Base-by-base conservation (phyloP, 2,797 vertebrate species). In the Mormyrops boulengeri region DNA sequence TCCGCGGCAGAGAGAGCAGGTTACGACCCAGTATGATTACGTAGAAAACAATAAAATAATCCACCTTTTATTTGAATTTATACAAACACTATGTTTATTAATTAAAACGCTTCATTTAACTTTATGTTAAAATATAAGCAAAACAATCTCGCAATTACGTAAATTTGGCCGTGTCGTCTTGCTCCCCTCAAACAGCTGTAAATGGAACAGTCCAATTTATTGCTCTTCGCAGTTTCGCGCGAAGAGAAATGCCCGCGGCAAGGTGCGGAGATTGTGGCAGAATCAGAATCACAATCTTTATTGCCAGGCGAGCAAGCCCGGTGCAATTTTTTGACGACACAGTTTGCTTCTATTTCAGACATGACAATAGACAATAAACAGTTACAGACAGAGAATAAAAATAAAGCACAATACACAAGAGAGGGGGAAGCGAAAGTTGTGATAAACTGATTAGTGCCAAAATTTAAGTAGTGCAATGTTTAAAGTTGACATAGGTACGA, bases 201-300 rank as follows among this genome's bases (percentile, higher is more conserved):
- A 93, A 92, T 96, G 95, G 95, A 92, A 22, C 91, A 88, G 90
- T 93, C 95, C 92, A 52, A 62, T 47, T 19, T 52, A 26, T 3
- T 9, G 12, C 19, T 17, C 88, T 73, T 50, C 77, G 60, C 0
- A 0, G 9, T 92, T 95, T 95, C 94, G 94, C 96, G 96, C 94
- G 94, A 94, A 96, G 88, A 94, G 93, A 52, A 26, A 5, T 12
- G 26, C 82, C 22, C 82, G 82, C 44, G 47, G 44, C 44, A 26
- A 50, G 12, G 73, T 19, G 38, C 17, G 9, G 19, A 8, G 38
- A 44, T n/a, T 6, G 6, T 44, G 19, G 17, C 19, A 19, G 11
- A n/a, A 8, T 80, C 73, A 8, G 14, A 44, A 19, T 5, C 50
- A 50, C 17, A 57, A 57, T 17, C 55, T 17, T 57, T n/a, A 57